Evolutionary conservation across 92 coral and sea anemone species (phyloP), one percentile per base, ranked within the genome.

Genomic region (Parazoanthus darwini): DNA sequence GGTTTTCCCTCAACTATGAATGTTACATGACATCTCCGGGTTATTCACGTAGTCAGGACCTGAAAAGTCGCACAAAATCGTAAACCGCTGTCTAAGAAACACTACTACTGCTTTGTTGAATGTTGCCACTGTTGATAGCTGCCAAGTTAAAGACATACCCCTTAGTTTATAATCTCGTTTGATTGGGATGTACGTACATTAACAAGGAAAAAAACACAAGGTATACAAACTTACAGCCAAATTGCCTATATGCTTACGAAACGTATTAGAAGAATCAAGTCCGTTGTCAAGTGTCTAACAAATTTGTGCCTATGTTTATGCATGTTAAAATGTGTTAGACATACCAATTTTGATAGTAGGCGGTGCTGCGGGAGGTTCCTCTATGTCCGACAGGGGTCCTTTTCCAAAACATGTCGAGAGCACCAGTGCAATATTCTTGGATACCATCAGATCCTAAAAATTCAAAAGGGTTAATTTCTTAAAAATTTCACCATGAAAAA

Each of bases 41-140:
- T 90, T 95, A 70, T 95, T 95, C 22, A 95, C 94, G 48, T 93
- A 95, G 86, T 93, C 96, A 25, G 93, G 93, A 11, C 98, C 98
- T 95, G 92, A 2, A 11, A 48, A 44, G 74, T 13, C 3, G 22
- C 5, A 8, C 51, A 18, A 38, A 59, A n/a, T 20, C 0, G 7
- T 18, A 15, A 20, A 48, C 44, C 44, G 26, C 35, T 25, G 16
- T 25, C 29, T 43, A 42, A 74, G 7, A 63, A 63, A 63, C 6
- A 18, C 70, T 63, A 6, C 22, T 4, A 18, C 70, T 1, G 25
- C 59, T 63, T 20, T 63, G 8, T 20, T 63, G 8, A 23, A 22
- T 63, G 70, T 63, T 63, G 7, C 6, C 22, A 63, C n/a, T 23
- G 70, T 63, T 63, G 26, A 63, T 22, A 63, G 70, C 7, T 20